Base-by-base conservation (phyloP, 2,113 vertebrate species). In the Coregonus clupeaformis region DNA sequence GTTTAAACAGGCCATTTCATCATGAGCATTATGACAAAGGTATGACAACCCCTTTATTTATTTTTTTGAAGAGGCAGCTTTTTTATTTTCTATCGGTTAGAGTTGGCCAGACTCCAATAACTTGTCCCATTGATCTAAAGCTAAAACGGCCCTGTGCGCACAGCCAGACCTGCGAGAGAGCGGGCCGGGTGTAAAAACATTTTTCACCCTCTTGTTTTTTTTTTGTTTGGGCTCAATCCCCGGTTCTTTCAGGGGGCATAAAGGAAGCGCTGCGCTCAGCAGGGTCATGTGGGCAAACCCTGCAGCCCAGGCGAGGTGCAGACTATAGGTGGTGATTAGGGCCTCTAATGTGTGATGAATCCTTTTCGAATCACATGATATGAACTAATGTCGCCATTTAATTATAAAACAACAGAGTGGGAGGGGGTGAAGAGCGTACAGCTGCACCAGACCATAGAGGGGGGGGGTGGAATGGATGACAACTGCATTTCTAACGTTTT, bases 181-280 rank as follows among this genome's bases (percentile, higher is more conserved):
- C 80, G 73, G 79, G 81, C 60, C 72, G 90, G 84, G 82, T 87
- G 93, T 93, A 91, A 94, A 95, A 95, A 94, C 93, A 94, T 85
- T 91, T 94, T 94, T 96, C 94, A 92, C 93, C 89, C 93, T 93
- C 86, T 91, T 93, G 88, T 76, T 29, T 82, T 90, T 92, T 95
- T 91, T 95, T 96, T 96, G 94, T 95, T 93, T 92, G 91, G 90
- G 93, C 87, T 95, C 94, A 95, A 94, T 95, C 95, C 95, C 94
- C 91, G 82, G 87, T 91, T 87, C 91, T 95, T 95, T 96, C 92
- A 93, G 84, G 69, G 82, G 85, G 81, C 86, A 99, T 91, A 98
- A 98, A 95, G 87, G 89, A 95, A 97, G 84, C 87, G 95, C 97
- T 93, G 90, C 60, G 75, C 91, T 98, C 95, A 97, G 97, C 97